phyloP scores from a whole-genome alignment of 2,888 invertebrate species.

The Amiota communis region DNA sequence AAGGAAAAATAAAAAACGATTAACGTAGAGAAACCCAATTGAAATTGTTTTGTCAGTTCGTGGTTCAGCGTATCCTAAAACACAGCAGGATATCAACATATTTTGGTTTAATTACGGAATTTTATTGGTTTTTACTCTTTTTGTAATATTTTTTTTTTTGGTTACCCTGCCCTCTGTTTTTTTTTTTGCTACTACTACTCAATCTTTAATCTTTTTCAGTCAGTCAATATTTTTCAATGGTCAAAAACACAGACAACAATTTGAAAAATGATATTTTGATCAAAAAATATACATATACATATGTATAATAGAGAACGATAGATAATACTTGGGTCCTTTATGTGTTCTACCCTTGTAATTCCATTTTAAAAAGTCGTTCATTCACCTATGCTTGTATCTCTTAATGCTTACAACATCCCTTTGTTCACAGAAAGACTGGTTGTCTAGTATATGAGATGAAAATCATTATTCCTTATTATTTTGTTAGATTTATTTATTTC shows the following conservation, averaged over 20 bases:
- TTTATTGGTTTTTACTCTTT: slow-evolving; percentile 57
- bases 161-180: slow-evolving; percentile 13
- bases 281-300: slow-evolving; percentile 35
- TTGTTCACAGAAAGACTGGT: too few relatives aligned
- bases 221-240: slow-evolving; percentile 41
- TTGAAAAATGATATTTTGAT: slow-evolving; percentile 61
- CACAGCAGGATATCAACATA: slow-evolving; percentile 65
- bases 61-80: slow-evolving; percentile 49
- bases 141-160: slow-evolving; percentile 19
- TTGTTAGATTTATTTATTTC: neutral
- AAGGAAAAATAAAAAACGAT: slow-evolving; percentile 51
- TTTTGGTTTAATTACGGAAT: slow-evolving; percentile 70
- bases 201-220: neutral
- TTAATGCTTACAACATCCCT: too few relatives aligned
- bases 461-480: neutral
- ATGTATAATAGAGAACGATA: slow-evolving; percentile 12
- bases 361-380: slow-evolving; percentile 40
- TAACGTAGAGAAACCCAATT: slow-evolving; percentile 39
- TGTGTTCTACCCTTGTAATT: slow-evolving; percentile 51
- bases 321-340: slow-evolving; percentile 33
- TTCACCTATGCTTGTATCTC: too few relatives aligned
- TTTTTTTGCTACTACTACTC: neutral
- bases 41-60: slow-evolving; percentile 68
- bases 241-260: slow-evolving; percentile 62
- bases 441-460: too few relatives aligned